These are phyloP conservation scores for Agapornis roseicollis DNA, from an alignment of 2,113 vertebrate genomes.

Conservation along the genomic window DNA sequence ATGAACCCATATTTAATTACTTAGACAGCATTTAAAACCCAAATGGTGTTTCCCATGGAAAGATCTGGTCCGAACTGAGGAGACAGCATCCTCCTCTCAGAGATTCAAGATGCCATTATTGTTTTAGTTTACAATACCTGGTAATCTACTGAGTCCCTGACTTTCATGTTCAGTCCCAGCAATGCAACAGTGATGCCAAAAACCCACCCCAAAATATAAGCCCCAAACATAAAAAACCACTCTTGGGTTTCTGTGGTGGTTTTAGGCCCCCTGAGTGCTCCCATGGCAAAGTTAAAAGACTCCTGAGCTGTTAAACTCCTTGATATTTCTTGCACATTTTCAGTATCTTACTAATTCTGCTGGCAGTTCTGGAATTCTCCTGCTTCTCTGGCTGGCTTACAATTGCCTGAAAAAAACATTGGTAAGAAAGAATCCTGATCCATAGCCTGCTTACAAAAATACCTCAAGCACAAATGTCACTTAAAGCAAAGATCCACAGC, in stretches of 20 bases:
- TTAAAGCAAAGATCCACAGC: background rate
- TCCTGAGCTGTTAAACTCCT: background rate
- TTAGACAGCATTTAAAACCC: background rate
- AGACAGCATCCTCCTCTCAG: background rate
- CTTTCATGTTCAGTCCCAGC: background rate
- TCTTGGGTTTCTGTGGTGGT: background rate
- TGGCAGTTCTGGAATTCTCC: background rate
- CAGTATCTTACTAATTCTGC: background rate
- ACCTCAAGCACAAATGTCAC: background rate
- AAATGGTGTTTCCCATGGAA: background rate
- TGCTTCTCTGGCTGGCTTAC: background rate
- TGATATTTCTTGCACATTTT: background rate
- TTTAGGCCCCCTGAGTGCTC: background rate
- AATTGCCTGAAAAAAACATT: background rate
- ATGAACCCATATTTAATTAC: background rate
- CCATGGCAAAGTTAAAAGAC: background rate
- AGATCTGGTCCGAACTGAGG: background rate
- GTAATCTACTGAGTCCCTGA: background rate
- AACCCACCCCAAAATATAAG: background rate
- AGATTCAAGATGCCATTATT: background rate
- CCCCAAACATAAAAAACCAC: rapidly evolving
- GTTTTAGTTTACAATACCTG: background rate
- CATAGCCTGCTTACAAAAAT: background rate
- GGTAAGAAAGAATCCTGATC: background rate
- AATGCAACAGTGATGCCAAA: background rate